Percentiles rank a stretch among this genome's conserved stretches.
Conservation (phyloP, 2,797 vertebrate species). For the Halcyon chelicuti region DNA sequence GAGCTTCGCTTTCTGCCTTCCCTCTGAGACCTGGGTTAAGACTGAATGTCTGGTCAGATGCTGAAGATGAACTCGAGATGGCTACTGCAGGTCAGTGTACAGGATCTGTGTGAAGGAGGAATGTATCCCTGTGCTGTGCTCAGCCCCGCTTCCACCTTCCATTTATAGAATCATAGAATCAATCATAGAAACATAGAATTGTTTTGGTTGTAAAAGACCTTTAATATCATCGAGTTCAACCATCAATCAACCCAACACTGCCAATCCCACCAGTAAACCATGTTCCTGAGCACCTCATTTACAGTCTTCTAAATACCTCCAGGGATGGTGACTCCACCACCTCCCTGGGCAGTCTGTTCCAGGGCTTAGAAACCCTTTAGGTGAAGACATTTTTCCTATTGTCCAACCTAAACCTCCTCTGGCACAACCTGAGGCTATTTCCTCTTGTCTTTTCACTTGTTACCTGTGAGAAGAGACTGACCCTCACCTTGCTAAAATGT, state of each 20-base stretch:
- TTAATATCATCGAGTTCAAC: neutral
- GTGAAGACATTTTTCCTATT: too few species aligned
- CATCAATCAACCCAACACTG: neutral
- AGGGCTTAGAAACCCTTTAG: too few species aligned
- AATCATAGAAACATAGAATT: neutral
- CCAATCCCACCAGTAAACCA: neutral
- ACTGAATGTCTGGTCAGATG: neutral
- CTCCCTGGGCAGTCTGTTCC: too few species aligned
- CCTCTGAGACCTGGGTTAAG: neutral
- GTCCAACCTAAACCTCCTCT: neutral
- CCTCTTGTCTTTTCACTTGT: too few species aligned
- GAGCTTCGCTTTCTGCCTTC: neutral
- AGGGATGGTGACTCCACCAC: neutral
- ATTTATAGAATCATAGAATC: neutral
- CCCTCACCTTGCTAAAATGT: too few species aligned
- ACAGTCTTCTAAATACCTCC: neutral
- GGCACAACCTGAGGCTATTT: neutral
- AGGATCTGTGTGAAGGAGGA: neutral
- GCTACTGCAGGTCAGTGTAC: neutral
- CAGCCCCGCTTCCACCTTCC: neutral
- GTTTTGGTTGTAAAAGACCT: neutral
- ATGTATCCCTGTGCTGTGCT: neutral
- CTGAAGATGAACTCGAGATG: neutral
- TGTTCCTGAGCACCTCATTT: neutral
- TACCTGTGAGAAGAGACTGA: too few species aligned